phyloP scores from a whole-genome alignment of 2,888 invertebrate genomes.

The Eubasilissa splendida region DNA sequence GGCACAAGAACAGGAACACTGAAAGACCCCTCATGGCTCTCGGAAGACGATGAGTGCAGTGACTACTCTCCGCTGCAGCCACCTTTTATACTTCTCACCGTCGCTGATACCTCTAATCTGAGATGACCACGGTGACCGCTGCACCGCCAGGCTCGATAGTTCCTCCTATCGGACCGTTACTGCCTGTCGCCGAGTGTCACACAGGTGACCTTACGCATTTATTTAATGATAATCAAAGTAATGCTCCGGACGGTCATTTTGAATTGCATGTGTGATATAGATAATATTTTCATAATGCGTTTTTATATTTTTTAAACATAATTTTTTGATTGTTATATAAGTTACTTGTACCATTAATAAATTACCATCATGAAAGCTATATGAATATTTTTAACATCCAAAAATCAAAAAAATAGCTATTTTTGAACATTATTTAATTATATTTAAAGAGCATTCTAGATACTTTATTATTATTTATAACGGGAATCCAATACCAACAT shows the following conservation, averaged over 20 bases:
- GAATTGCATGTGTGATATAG: too few species aligned
- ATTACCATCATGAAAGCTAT: too few species aligned
- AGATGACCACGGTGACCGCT: slow-evolving; percentile 9
- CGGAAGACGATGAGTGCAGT: slow-evolving; percentile 40
- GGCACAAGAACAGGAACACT: slow-evolving; percentile 55
- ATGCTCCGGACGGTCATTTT: not conserved
- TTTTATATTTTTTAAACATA: too few species aligned
- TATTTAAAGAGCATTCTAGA: too few species aligned
- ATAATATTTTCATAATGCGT: too few species aligned
- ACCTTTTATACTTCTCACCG: slow-evolving; percentile 37
- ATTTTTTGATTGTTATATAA: too few species aligned
- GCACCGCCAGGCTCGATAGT: not conserved
- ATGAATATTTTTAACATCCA: too few species aligned
- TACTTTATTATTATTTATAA: too few species aligned
- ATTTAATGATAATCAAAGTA: not conserved
- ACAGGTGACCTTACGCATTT: not conserved
- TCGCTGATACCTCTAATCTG: not conserved
- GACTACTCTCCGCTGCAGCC: not conserved
- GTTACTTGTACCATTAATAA: too few species aligned
- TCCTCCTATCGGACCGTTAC: not conserved
- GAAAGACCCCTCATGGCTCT: slow-evolving; percentile 55
- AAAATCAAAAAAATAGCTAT: too few species aligned
- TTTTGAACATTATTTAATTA: too few species aligned
- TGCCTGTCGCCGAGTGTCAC: not conserved
- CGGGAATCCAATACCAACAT: too few species aligned